Evolutionary conservation across 2,888 invertebrate genomes (phyloP).

Genomic region (Acronicta aceris): DNA sequence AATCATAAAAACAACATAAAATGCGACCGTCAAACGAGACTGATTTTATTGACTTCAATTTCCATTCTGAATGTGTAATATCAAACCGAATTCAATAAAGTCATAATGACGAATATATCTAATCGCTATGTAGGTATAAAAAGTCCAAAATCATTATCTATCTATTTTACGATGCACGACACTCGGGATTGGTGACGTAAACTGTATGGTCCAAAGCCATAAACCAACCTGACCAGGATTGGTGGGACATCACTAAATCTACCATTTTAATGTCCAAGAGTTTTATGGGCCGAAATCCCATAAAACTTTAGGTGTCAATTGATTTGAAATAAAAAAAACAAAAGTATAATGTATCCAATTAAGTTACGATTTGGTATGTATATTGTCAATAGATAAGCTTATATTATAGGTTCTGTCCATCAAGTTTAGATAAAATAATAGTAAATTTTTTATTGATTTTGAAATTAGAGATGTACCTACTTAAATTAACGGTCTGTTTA

Average conservation of each 20-base stretch:
- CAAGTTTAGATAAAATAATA: conserved; percentile 33
- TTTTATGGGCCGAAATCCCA: conserved; percentile 71
- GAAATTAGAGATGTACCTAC: conserved; percentile 9
- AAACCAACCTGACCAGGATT: conserved; percentile 79
- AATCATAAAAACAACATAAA: conserved; percentile 24
- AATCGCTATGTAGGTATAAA: conserved; percentile 55
- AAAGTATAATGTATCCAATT: conserved; percentile 58
- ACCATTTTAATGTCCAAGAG: conserved; percentile 72
- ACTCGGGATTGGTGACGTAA: conserved; percentile 79
- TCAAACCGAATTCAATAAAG: conserved; percentile 41
- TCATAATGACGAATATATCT: conserved; percentile 54
- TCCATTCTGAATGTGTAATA: conserved; percentile 21
- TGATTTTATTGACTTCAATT: background rate
- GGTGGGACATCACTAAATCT: conserved; percentile 78
- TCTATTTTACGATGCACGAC: conserved; percentile 79
- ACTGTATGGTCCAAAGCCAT: conserved; percentile 68
- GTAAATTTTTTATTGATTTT: conserved; percentile 19
- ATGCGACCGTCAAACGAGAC: conserved; percentile 20
- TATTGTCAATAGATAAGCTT: conserved; percentile 38
- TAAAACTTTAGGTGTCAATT: conserved; percentile 86
- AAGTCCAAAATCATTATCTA: conserved; percentile 73
- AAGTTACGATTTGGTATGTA: conserved; percentile 54
- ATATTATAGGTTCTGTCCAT: conserved; percentile 14
- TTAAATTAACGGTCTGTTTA: conserved; percentile 9
- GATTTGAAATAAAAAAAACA: conserved; percentile 61